Conservation (phyloP, 2,888 invertebrate genomes). For the Baronia brevicornis region DNA sequence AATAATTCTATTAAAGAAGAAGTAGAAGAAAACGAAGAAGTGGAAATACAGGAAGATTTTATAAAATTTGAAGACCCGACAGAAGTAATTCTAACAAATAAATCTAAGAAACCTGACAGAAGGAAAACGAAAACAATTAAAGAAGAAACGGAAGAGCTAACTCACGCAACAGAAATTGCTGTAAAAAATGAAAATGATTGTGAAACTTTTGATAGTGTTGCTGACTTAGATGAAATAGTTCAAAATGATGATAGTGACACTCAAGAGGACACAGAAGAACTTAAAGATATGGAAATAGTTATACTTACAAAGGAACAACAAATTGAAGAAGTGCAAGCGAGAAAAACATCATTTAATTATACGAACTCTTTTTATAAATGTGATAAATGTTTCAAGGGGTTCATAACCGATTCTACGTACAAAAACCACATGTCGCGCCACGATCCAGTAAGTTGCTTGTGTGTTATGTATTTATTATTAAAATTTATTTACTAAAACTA, state of each 20-base stretch:
- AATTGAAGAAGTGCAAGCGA: constrained; percentile 34
- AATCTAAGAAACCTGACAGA: no score
- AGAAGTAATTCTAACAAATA: no score
- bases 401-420: constrained; percentile 41
- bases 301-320: constrained; percentile 44
- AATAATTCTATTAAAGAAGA: background rate
- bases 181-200: constrained; percentile 3
- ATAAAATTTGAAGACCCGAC: no score
- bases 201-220: constrained; percentile 13
- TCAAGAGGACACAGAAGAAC: constrained; percentile 12
- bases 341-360: constrained; percentile 44
- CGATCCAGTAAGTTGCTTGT: constrained; percentile 39
- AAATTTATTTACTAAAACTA: background rate
- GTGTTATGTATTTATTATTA: no score
- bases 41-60: no score
- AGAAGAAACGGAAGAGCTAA: background rate
- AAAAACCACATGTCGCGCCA: constrained; percentile 54
- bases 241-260: constrained; percentile 6
- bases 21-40: background rate
- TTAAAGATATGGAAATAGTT: constrained; percentile 32
- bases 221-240: constrained; percentile 9
- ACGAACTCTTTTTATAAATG: constrained; percentile 49
- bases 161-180: constrained; percentile 5
- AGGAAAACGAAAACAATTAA: constrained; percentile 3
- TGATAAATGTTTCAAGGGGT: constrained; percentile 51